Conservation (phyloP, 2,797 vertebrate species). For the Hephaestus fuliginosus region DNA sequence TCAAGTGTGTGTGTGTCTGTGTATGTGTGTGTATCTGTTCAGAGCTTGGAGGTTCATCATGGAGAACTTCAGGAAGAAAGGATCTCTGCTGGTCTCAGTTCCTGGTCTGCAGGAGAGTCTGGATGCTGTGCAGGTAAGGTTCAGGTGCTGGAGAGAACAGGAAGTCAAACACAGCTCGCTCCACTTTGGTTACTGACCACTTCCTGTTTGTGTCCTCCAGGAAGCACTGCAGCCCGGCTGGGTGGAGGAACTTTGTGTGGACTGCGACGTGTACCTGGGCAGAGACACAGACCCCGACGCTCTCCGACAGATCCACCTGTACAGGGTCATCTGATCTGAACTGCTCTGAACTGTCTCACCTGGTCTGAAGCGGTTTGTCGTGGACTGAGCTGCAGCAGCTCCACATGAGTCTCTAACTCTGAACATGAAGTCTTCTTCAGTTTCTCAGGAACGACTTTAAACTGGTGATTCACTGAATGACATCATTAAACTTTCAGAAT, state of each 20-base stretch:
- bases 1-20: too few relatives aligned
- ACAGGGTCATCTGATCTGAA: conserved; percentile 86
- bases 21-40: conserved; percentile 41
- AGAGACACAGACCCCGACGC: conserved; percentile 87
- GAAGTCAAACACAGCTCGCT: not conserved
- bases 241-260: conserved; percentile 90
- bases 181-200: not conserved
- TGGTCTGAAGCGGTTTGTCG: not conserved
- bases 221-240: conserved; percentile 83
- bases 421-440: too few relatives aligned
- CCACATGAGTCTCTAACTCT: too few relatives aligned
- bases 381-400: too few relatives aligned
- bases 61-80: conserved; percentile 86
- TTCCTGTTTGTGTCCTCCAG: conserved; percentile 76
- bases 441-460: too few relatives aligned
- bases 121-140: conserved; percentile 85
- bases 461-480: too few relatives aligned
- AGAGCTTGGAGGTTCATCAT: conserved; percentile 91
- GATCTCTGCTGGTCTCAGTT: conserved; percentile 90
- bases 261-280: conserved; percentile 84
- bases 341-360: not conserved
- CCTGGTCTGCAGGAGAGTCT: conserved; percentile 90
- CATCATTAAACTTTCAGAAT: too few relatives aligned
- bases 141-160: too few relatives aligned
- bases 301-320: conserved; percentile 92